Evolutionary conservation across 2,888 invertebrate genomes (phyloP), one percentile per base, ranked within the genome.

Genomic region (Aspidapion aeneum): DNA sequence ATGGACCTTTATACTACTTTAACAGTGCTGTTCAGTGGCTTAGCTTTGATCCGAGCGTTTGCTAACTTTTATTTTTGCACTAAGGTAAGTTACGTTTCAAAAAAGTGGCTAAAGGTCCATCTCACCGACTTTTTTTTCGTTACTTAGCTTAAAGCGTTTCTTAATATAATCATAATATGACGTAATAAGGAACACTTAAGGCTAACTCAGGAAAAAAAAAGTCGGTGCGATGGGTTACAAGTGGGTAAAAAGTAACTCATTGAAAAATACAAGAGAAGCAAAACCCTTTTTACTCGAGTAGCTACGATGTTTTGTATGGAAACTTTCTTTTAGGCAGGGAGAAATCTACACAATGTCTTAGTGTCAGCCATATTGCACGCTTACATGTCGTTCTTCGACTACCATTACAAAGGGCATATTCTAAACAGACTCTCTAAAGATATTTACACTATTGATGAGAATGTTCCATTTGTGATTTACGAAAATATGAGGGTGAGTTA

Each of bases 401-500:
- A 65, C 17, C 83, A 18, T 83, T 84, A 57, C 22, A 68, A 73
- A 20, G 74, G 74, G 5, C 74, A 74, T 63, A 73, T 74, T 21
- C 63, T 74, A n/a, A 87, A 88, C 74, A 86, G 87, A 73, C 90
- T 90, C 54, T 86, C 86, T 9, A 81, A 84, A 17, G 83, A 85
- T 1, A 91, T 92, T 89, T 90, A 91, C 0, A 82, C 84, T 21
- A 78, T 85, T 20, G 92, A 91, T 1, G 83, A 83, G 58, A 63
- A 61, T 18, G 59, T 72, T n/a, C 71, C 72, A 3, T 71, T 68
- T 60, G 57, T 70, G 50, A 68, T 70, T 48, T 73, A 71, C 22
- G 72, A 73, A 64, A 69, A 66, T 60, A 67, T 71, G 12, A 70
- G 71, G 63, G 72, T 73, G 62, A 68, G 70, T 65, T 52, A 7